Evolutionary conservation across 2,113 vertebrate genomes (phyloP).

Genomic region (Hiodon tergisus): DNA sequence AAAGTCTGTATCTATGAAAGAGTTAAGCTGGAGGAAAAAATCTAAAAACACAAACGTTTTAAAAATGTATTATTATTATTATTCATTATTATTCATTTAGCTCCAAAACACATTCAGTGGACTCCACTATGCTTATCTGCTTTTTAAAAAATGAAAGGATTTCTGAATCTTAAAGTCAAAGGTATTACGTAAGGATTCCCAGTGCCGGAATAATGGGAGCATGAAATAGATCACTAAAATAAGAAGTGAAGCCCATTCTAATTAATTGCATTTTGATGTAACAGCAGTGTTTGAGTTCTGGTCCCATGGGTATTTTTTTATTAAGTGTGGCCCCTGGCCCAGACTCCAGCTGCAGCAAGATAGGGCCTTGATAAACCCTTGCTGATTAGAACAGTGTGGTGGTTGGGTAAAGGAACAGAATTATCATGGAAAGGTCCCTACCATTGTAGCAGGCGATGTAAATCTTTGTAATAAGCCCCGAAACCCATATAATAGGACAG

Average conservation of each 20-base stretch:
- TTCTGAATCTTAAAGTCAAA: no score
- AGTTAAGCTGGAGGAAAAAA: no score
- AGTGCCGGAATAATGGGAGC: neutral
- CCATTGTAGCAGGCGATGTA: neutral
- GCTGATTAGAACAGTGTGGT: slow-evolving; percentile 16
- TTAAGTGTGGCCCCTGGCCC: slow-evolving; percentile 11
- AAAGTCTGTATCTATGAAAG: no score
- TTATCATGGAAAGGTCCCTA: neutral
- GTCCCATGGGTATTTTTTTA: slow-evolving; percentile 18
- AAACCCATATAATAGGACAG: neutral
- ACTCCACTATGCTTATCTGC: no score
- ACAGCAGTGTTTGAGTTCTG: slow-evolving; percentile 1
- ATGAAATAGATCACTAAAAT: slow-evolving; percentile 7
- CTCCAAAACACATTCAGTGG: no score
- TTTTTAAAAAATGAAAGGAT: no score
- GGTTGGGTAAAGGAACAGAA: neutral
- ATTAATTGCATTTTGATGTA: slow-evolving; percentile 17
- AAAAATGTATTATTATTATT: no score
- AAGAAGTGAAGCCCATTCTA: slow-evolving; percentile 3
- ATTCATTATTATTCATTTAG: no score
- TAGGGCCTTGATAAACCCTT: slow-evolving; percentile 10
- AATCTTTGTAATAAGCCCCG: slow-evolving; percentile 3
- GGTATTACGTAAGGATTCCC: no score
- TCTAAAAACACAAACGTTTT: no score
- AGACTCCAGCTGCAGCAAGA: slow-evolving; percentile 7